Evolutionary conservation across 2,888 invertebrate species (phyloP), one percentile per base, ranked within the genome.

Genomic region (Melanostoma mellinum): DNA sequence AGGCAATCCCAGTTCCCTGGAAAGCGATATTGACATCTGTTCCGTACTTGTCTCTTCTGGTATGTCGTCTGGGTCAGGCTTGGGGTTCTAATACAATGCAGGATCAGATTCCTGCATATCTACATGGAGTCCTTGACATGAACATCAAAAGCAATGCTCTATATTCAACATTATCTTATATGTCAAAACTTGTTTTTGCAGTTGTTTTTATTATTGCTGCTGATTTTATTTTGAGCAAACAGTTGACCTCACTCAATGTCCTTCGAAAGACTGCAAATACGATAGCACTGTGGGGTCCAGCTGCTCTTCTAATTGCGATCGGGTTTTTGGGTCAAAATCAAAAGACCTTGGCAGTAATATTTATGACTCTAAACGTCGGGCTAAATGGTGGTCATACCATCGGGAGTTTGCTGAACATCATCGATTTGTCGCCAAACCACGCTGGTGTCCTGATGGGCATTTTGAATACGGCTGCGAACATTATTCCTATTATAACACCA

Each of bases 31-130:
- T 93, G 9, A 93, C 93, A 0, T 95, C 95, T 0, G 86, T 93
- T 0, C 95, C 95, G 0, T 93, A 95, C 88, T 93, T 93, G 92
- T 89, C 90, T 1, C 60, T 90, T 20, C 88, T 93, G 2, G 89
- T 94, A 0, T 93, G 93, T 0, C 94, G 50, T 30, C 30, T 63
- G 3, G 0, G 38, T 93, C 94, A 0, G 86, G 94, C 93, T 86
- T 95, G 95, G 94, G 95, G 95, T 0, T 94, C 93, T 88, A 94
- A 94, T 92, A 94, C 94, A 0, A 90, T 95, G 42, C 92, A 95
- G 86, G 94, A 94, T 0, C 93, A 95, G 88, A 80, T 88, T 79
- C 95, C 95, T 0, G 92, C 93, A 0, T 95, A 95, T 87, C 92
- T 95, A 91, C 93, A 93, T 69, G 92, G 92, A 52, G 93, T 94